Conservation (phyloP, 64 coral and sea anemone species). For the Stylophora pistillata region DNA sequence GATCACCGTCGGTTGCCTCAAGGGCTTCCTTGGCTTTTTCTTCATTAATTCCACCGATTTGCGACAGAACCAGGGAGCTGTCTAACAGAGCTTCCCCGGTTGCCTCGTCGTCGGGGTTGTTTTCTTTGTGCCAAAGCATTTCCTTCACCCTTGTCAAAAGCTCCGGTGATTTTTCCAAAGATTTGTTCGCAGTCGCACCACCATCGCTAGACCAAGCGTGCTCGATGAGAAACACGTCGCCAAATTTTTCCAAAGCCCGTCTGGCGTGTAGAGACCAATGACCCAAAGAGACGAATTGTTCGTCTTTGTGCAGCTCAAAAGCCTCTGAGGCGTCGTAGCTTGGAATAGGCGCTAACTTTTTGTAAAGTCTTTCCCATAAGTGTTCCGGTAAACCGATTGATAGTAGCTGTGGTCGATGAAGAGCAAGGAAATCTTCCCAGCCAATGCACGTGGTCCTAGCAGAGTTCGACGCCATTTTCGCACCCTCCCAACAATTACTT, state of each 20-base stretch:
- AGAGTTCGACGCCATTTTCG: slow-evolving; percentile 67
- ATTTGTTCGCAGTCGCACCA: slow-evolving; percentile 48
- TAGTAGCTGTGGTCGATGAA: slow-evolving; percentile 73
- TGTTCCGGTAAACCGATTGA: slow-evolving; percentile 75
- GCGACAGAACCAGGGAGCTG: slow-evolving; percentile 57
- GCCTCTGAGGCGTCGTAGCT: slow-evolving; percentile 42
- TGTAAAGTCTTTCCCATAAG: slow-evolving; percentile 83
- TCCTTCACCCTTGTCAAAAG: slow-evolving; percentile 67
- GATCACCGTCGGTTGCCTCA: slow-evolving; percentile 43
- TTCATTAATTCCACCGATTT: slow-evolving; percentile 46
- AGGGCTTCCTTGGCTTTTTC: slow-evolving; percentile 67
- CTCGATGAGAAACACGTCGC: slow-evolving; percentile 77
- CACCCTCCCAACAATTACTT: slow-evolving; percentile 24
- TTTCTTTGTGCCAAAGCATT: slow-evolving; percentile 49
- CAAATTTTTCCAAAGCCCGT: slow-evolving; percentile 49
- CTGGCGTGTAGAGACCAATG: slow-evolving; percentile 63
- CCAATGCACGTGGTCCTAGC: slow-evolving; percentile 69
- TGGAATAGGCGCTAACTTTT: slow-evolving; percentile 51
- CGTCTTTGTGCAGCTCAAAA: slow-evolving; percentile 69
- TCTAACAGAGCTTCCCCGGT: slow-evolving; percentile 33
- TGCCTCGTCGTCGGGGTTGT: background rate
- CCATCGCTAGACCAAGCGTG: slow-evolving; percentile 87
- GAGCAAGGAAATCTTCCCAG: slow-evolving; percentile 70
- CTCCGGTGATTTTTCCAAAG: slow-evolving; percentile 63
- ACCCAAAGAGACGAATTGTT: slow-evolving; percentile 46